A percentile compares a stretch with the other conserved stretches of the same genome.
phyloP scores from a whole-genome alignment of 1,140 invertebrate species.

The Drosophila pruinosa region DNA sequence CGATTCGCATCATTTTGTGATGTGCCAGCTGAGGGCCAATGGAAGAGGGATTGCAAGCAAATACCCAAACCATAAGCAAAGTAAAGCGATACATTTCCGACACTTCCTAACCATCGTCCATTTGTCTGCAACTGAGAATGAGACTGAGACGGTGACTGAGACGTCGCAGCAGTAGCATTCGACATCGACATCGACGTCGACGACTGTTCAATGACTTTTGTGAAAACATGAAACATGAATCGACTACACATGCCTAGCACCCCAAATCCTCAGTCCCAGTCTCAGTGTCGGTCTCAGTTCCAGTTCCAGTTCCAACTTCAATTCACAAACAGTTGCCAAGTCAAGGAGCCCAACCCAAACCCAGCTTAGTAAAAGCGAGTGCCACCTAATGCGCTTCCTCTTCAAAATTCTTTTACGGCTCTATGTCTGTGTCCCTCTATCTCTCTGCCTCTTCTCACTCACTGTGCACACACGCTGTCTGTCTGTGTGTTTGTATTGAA shows the following conservation, averaged over 20 bases:
- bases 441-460: constrained; percentile 11
- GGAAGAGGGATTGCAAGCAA: constrained; percentile 35
- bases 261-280: background rate
- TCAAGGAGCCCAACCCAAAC: constrained; percentile 19
- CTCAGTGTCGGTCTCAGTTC: background rate
- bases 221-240: constrained; percentile 72
- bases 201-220: constrained; percentile 79
- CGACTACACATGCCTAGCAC: constrained; percentile 64
- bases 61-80: constrained; percentile 18
- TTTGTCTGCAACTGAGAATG: no score
- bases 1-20: constrained; percentile 35
- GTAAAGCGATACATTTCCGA: constrained; percentile 73
- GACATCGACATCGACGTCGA: constrained; percentile 34
- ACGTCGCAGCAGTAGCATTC: constrained; percentile 24
- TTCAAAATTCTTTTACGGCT: constrained; percentile 72
- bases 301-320: constrained; percentile 28
- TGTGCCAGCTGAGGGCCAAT: background rate
- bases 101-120: constrained; percentile 66
- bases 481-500: constrained; percentile 40
- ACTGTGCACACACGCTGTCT: background rate
- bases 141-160: constrained; percentile 43
- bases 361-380: constrained; percentile 24
- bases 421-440: constrained; percentile 46
- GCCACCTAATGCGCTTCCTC: constrained; percentile 78
- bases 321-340: background rate